Evolutionary conservation across 2,888 invertebrate species (phyloP).

Genomic region (Caenorhabditis drosophilae): DNA sequence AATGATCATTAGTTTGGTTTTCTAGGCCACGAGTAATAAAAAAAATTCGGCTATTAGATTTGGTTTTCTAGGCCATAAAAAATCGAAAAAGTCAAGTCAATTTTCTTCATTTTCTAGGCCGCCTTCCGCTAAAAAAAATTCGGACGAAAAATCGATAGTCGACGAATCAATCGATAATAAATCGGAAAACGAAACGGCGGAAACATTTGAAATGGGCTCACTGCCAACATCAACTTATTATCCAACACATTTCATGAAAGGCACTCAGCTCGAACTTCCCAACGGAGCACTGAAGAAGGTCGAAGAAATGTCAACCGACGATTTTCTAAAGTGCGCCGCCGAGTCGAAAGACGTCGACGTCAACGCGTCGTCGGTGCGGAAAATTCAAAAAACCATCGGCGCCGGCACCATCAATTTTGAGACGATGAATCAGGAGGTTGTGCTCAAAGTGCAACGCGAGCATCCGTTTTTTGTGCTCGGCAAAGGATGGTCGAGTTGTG

Average conservation of each 20-base stretch:
- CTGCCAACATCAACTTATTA: slow-evolving; percentile 30
- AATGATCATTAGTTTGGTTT: too few relatives aligned
- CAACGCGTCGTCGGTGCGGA: slow-evolving; percentile 23
- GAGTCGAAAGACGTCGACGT: slow-evolving; percentile 27
- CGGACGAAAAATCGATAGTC: slow-evolving; percentile 3
- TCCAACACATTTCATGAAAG: slow-evolving; percentile 47
- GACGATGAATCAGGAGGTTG: slow-evolving; percentile 3
- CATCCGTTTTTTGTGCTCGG: slow-evolving; percentile 46
- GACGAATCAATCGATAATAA: slow-evolving; percentile 4
- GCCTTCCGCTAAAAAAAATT: too few relatives aligned
- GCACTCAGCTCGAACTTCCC: slow-evolving; percentile 24
- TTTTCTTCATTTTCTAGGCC: too few relatives aligned
- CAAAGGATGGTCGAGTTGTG: slow-evolving; percentile 44
- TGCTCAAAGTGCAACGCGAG: slow-evolving; percentile 32
- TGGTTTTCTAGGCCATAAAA: too few relatives aligned
- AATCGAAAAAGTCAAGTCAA: too few relatives aligned
- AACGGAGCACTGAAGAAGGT: slow-evolving; percentile 34
- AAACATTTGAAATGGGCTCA: slow-evolving; percentile 38
- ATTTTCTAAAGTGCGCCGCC: slow-evolving; percentile 33
- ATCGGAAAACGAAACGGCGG: slow-evolving; percentile 4
- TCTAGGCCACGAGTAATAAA: too few relatives aligned
- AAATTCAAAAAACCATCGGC: slow-evolving; percentile 8
- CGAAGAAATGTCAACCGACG: slow-evolving; percentile 44
- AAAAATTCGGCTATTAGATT: too few relatives aligned
- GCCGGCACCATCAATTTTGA: slow-evolving; percentile 13